Base-by-base conservation (phyloP, 2,797 vertebrate genomes). In the Hephaestus fuliginosus region DNA sequence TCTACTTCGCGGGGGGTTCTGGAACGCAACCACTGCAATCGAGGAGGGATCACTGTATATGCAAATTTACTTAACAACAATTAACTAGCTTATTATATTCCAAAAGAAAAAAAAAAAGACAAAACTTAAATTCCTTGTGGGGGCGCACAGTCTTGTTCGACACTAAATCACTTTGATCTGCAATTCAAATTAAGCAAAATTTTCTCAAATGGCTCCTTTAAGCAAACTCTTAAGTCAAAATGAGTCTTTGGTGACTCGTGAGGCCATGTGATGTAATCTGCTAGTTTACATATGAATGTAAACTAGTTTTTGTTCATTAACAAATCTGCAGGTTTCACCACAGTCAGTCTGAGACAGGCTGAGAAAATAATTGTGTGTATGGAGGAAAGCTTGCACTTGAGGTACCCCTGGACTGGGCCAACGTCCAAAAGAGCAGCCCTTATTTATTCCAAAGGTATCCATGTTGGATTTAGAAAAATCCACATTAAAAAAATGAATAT, bases 211-310 rank as follows among this genome's bases (percentile, higher is more conserved):
- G 33, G 7, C 33, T 36, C 33, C n/a, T 61, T 52, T 49, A 64
- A 22, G 25, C 52, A 30, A 43, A 17, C 30, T 8, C 20, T 7
- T 55, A 63, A 63, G 13, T 51, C 41, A 44, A 44, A 73, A 55
- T 5, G 4, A 46, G 22, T 64, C 36, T 46, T 3, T 53, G 15
- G n/a, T 52, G 22, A 36, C 58, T 39, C 28, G 60, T 63, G 57
- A 64, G 61, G 30, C 7, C n/a, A 28, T 33, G 5, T 53, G 41
- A 73, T 55, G 36, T 52, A 17, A 49, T 57, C 10, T 41, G 22
- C 28, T 60, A 12, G 7, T 74, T 52, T 76, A 28, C 49, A 46
- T 79, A 28, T 46, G 70, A 74, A 63, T 46, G 33, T 25, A 11
- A 15, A 33, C 2, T 22, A 13, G n/a, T 57, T 56, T 33, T 48